A percentile compares a stretch with the other conserved stretches of the same genome.
Conservation (phyloP, 2,113 vertebrate species). For the Campylomormyrus tamandua region DNA sequence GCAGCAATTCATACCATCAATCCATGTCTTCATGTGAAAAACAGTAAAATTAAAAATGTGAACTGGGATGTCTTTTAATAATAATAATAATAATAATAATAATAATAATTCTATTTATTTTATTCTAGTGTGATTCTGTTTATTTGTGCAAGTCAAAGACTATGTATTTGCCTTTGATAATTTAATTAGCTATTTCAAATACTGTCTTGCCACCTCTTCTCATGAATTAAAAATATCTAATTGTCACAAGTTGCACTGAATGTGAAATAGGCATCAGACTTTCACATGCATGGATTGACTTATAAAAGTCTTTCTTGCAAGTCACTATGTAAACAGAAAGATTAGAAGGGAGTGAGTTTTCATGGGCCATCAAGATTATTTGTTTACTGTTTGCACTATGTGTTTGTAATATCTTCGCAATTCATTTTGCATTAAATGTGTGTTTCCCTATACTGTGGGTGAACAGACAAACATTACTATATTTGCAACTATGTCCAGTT, state of each 20-base stretch:
- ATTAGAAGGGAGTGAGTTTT: background rate
- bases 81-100: too few relatives aligned
- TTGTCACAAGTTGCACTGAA: background rate
- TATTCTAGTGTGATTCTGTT: background rate
- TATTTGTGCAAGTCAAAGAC: background rate
- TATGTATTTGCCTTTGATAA: background rate
- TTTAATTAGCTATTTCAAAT: background rate
- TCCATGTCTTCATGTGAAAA: background rate
- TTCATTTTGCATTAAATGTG: background rate
- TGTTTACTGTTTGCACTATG: background rate
- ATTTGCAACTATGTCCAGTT: background rate
- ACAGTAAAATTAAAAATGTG: background rate
- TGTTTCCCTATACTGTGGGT: background rate
- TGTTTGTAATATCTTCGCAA: background rate
- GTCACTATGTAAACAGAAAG: background rate
- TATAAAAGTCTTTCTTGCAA: background rate
- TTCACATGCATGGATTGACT: background rate
- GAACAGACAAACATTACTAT: background rate
- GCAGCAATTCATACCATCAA: background rate
- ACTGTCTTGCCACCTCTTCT: background rate
- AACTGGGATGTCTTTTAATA: background rate
- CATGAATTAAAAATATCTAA: background rate
- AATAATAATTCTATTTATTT: background rate
- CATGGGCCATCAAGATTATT: background rate
- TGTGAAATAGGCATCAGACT: background rate